Evolutionary conservation across 37 sponge, comb jelly and placozoan genomes (phyloP), one percentile per base, ranked within the genome.

Genomic region (Crambe crambe): DNA sequence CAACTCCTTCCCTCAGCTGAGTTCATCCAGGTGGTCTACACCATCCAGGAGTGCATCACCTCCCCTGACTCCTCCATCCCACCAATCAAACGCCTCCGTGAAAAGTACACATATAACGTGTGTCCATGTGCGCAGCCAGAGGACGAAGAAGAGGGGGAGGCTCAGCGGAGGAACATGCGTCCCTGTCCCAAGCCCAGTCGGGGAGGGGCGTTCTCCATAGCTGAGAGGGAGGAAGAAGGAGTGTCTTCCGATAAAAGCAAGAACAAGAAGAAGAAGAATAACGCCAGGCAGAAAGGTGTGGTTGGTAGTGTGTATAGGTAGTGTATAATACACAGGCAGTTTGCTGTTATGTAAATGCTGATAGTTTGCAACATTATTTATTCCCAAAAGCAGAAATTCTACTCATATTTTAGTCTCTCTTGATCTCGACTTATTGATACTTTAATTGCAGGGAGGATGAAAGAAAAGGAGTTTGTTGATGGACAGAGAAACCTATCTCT

Each of bases 51-150:
- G 59, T 62, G 60, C 56, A 67, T 81, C 42, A 36, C 42, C 3
- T 25, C 58, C 2, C 21, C 75, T 58, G 54, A 62, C 72, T 56
- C 66, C 17, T 25, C 39, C 64, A 61, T 85, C 2, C 84, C 89
- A 18, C 30, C 74, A 26, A 58, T 87, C 69, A 68, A 73, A 12
- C 47, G 87, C 27, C 78, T 91, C n/a, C 41, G 92, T 5, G 92
- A 91, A 65, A 87, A 81, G 71, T 87, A 87, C 70, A 83, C 89
- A 1, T 91, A 87, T 80, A 91, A 82, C 42, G 56, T 91, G 30
- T 83, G 68, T 41, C 83, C 83, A 1, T 83, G 83, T 67, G 75
- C 72, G 18, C 31, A 18, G 31, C 57, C 63, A 3, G 66, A 63
- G 51, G 74, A 51, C 26, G 63, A 41, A 3, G 61, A 57, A 17